phyloP scores from a whole-genome alignment of 2,113 vertebrate species.

The Sander lucioperca region DNA sequence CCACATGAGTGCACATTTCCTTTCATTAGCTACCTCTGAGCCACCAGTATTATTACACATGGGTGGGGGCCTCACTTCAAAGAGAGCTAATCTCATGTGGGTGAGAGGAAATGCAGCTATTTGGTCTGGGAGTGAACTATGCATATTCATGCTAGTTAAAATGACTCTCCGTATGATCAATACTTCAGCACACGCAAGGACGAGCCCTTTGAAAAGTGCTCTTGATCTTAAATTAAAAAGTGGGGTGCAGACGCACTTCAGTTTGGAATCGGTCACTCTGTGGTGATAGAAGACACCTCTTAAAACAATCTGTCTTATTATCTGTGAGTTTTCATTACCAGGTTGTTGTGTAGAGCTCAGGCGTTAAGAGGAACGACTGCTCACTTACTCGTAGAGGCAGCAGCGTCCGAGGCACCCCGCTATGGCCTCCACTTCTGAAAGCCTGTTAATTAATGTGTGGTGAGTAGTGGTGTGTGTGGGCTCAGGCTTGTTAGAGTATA shows the following conservation, averaged over 20 bases:
- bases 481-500: conserved; percentile 32
- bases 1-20: conserved; percentile 56
- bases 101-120: conserved; percentile 41
- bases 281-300: conserved; percentile 6
- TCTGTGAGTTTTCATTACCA: background rate
- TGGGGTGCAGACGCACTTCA: background rate
- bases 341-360: background rate
- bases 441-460: conserved; percentile 49
- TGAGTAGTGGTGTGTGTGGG: conserved; percentile 28
- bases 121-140: conserved; percentile 39
- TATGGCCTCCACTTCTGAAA: conserved; percentile 41
- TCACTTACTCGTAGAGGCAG: conserved; percentile 7
- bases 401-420: conserved; percentile 16
- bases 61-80: conserved; percentile 58
- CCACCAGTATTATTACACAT: conserved; percentile 70
- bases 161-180: conserved; percentile 39
- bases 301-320: conserved; percentile 1
- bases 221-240: conserved; percentile 34
- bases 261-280: background rate
- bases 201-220: conserved; percentile 24
- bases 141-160: conserved; percentile 34
- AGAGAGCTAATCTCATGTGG: conserved; percentile 54
- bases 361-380: background rate
- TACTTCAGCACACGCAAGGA: conserved; percentile 16
- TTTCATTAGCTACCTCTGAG: conserved; percentile 74